These are phyloP conservation scores for Forbesichthys agassizii DNA, from an alignment of 2,113 vertebrate genomes.

Conservation along the genomic window DNA sequence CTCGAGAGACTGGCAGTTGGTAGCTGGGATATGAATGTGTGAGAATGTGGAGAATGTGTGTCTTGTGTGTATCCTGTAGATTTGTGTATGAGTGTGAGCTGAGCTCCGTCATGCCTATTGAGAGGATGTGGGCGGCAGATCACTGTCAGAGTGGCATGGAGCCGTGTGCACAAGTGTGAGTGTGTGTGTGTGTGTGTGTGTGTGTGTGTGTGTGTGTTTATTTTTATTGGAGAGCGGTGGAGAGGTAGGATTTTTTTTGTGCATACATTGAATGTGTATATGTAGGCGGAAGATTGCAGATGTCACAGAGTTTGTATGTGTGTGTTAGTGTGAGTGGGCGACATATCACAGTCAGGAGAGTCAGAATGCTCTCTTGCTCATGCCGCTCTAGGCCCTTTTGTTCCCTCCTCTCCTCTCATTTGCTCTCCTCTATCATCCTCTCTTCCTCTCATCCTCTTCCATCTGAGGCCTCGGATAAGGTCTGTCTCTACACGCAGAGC, in stretches of 20 bases:
- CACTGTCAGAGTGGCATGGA: conserved; percentile 70
- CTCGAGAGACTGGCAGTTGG: conserved; percentile 62
- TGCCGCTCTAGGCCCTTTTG: conserved; percentile 68
- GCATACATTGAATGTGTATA: conserved; percentile 57
- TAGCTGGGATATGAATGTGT: conserved; percentile 66
- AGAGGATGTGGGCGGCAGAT: conserved; percentile 72
- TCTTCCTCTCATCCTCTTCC: conserved; percentile 64
- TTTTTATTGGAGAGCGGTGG: conserved; percentile 14
- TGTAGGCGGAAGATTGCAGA: conserved; percentile 48
- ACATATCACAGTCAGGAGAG: conserved; percentile 71
- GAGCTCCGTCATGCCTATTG: conserved; percentile 62
- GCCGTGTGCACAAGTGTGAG: conserved; percentile 39
- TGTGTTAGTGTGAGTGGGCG: conserved; percentile 66
- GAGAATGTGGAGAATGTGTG: conserved; percentile 26
- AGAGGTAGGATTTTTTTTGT: conserved; percentile 30
- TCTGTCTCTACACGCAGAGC: conserved; percentile 59
- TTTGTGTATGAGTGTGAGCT: conserved; percentile 21
- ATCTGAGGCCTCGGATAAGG: conserved; percentile 68
- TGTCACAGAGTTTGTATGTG: conserved; percentile 44
- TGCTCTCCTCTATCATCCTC: conserved; percentile 65
- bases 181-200: conserved; percentile 36
- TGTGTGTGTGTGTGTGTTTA: conserved; percentile 30
- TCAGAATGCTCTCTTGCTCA: conserved; percentile 69
- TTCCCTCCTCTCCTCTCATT: conserved; percentile 59
- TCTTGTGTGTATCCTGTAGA: neutral